Base-by-base conservation (phyloP, 2,888 invertebrate species). In the Brachylomia viminalis region DNA sequence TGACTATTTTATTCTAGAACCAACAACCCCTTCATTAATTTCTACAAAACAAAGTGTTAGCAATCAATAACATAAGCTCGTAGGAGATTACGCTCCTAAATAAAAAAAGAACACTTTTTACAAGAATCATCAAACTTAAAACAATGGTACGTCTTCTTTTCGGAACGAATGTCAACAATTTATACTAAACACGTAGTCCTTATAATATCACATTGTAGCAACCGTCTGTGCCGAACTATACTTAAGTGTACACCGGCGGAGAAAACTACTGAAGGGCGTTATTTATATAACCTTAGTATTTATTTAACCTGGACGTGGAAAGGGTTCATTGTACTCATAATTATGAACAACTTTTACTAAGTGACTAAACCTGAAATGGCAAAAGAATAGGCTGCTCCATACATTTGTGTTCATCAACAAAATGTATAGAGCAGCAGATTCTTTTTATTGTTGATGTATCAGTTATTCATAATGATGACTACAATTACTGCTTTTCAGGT, bases 201-300 rank as follows among this genome's bases (percentile, higher is more conserved):
- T 83, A 68, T 81, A 78, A 83, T 86, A 83, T 83, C 83, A 83
- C 83, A 83, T 56, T 71, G 42, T 72, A 49, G 47, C 72, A 49
- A 56, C 58, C 67, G 71, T 56, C 38, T 77, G 62, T 67, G 56
- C 77, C 79, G 77, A 47, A 61, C 15, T 47, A 38, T 58, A 65
- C 11, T 20, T 47, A n/a, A 27, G 23, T n/a, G 11, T 20, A n/a
- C 52, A 72, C 45, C 72, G 54, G 47, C 45, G 13, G 20, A 11
- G 1, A 15, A 13, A 30, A n/a, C n/a, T 47, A 54, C 47, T 10
- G 58, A 11, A 20, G n/a, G 52, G 42, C 30, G 52, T 30, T n/a
- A 71, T 23, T 49, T 15, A 30, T 42, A 54, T 1, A 73, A 74
- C 2, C 42, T 20, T 10, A 30, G 17, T 17, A 23, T 42, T 27